Conservation (phyloP, 2,888 invertebrate species). For the Chrysolina oricalcia region DNA sequence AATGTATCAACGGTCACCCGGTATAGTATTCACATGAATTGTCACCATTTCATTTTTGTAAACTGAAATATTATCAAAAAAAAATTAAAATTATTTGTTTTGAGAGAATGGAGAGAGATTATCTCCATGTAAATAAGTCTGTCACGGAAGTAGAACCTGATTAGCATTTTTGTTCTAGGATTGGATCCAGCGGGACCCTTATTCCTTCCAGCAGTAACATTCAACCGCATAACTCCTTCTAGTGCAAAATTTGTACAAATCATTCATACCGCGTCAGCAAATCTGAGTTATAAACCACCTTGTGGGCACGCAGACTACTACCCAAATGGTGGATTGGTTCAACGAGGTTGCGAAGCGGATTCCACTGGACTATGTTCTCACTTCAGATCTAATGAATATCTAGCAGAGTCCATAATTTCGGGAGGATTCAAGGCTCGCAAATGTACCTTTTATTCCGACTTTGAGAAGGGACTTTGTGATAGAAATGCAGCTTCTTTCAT, state of each 20-base stretch:
- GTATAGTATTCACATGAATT: no score
- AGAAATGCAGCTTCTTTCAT: constrained; percentile 15
- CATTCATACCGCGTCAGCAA: constrained; percentile 64
- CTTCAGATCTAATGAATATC: constrained; percentile 12
- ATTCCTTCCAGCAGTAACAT: constrained; percentile 55
- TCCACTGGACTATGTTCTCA: constrained; percentile 28
- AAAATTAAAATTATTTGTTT: no score
- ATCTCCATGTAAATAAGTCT: no score
- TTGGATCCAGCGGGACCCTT: constrained; percentile 67
- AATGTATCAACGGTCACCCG: no score
- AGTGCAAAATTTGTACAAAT: constrained; percentile 67
- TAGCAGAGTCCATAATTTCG: constrained; percentile 23
- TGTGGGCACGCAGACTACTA: constrained; percentile 67
- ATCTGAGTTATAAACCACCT: constrained; percentile 52
- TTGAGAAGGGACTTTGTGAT: not conserved
- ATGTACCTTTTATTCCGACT: constrained; percentile 13
- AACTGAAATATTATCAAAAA: no score
- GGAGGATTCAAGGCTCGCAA: constrained; percentile 25
- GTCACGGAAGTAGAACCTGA: no score
- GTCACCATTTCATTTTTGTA: no score
- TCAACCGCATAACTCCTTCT: constrained; percentile 63
- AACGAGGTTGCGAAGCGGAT: constrained; percentile 63
- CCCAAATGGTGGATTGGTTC: constrained; percentile 66
- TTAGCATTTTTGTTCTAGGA: constrained; percentile 50
- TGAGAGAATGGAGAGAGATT: no score